phyloP scores from a whole-genome alignment of 1,140 invertebrate genomes.

The Helicorthomorpha holstii region DNA sequence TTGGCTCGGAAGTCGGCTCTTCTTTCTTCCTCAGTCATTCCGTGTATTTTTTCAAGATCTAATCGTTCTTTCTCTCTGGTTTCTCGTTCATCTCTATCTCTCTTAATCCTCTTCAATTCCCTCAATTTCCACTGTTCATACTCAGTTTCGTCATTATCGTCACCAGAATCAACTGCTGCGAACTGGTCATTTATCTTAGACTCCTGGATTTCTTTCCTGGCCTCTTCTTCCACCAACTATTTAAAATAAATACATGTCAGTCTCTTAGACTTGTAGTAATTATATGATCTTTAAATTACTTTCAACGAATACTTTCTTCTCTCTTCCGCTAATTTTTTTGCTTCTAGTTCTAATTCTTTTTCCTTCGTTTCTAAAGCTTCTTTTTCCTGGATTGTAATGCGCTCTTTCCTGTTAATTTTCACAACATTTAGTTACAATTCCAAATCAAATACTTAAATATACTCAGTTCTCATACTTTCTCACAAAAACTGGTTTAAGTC shows the following conservation, averaged over 20 bases:
- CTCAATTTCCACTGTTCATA: conserved; percentile 96
- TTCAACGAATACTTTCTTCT: conserved; percentile 62
- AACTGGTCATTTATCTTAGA: conserved; percentile 28
- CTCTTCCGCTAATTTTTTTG: conserved; percentile 62
- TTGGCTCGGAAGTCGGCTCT: conserved; percentile 74
- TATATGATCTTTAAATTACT: conserved; percentile 22
- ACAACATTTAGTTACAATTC: background rate
- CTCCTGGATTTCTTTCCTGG: conserved; percentile 49
- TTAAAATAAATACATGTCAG: conserved; percentile 11
- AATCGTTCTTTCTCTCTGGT: conserved; percentile 65
- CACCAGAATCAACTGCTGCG: conserved; percentile 86
- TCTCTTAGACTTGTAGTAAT: background rate
- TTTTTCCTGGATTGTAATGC: conserved; percentile 86
- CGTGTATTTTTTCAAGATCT: conserved; percentile 79
- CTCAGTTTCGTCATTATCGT: conserved; percentile 94
- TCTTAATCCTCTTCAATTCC: conserved; percentile 88
- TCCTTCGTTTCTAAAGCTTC: conserved; percentile 72
- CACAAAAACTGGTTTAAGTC: conserved; percentile 94
- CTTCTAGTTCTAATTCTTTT: conserved; percentile 62
- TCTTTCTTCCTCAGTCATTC: conserved; percentile 93
- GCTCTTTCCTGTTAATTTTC: conserved; percentile 40
- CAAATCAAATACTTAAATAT: background rate
- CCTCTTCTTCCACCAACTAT: conserved; percentile 71
- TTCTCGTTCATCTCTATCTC: conserved; percentile 88
- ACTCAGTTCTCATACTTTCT: conserved; percentile 38